Base-by-base conservation (phyloP, 2,888 invertebrate species). In the Orthosia gothica region DNA sequence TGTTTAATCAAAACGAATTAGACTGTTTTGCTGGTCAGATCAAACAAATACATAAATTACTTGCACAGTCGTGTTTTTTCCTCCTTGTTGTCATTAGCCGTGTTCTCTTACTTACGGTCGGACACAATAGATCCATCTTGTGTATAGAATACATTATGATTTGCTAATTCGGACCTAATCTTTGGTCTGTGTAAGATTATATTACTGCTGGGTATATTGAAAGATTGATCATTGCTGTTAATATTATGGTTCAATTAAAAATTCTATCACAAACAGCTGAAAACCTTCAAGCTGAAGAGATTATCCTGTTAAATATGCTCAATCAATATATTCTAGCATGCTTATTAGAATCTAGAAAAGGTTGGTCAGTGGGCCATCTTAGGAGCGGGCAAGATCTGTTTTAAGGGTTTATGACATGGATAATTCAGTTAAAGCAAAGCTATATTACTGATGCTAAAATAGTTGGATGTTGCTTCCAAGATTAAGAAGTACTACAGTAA, bases 61-160 rank as follows among this genome's bases (percentile, higher is more conserved):
- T 40, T 45, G 11, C 5, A 65, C 40, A 20, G 50, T 75, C 18
- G 26, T 49, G 57, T 57, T 62, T 65, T 76, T 76, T 76, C 76
- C 74, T 81, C 55, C 81, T 74, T 63, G 16, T 52, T 75, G 76
- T 81, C 58, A 81, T 75, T 75, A 75, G 63, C 49, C 32, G 52
- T 64, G 52, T 81, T 81, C 58, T 81, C 62, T 40, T 32, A 74
- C n/a, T 18, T 47, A 75, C 0, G 13, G n/a, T 74, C 13, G 20
- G 26, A 20, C 18, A 50, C n/a, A 74, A 49, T 49, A 81, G 52
- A 49, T 26, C 20, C 40, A 59, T 75, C 16, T 64, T 75, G 20
- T 64, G 18, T 59, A 16, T 47, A 32, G 50, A 50, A 26, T 50
- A 5, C 5, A n/a, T 49, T 5, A n/a, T 59, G 16, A 16, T 5